phyloP scores from a whole-genome alignment of 1,140 invertebrate genomes.

The Drosophila kepulauana region DNA sequence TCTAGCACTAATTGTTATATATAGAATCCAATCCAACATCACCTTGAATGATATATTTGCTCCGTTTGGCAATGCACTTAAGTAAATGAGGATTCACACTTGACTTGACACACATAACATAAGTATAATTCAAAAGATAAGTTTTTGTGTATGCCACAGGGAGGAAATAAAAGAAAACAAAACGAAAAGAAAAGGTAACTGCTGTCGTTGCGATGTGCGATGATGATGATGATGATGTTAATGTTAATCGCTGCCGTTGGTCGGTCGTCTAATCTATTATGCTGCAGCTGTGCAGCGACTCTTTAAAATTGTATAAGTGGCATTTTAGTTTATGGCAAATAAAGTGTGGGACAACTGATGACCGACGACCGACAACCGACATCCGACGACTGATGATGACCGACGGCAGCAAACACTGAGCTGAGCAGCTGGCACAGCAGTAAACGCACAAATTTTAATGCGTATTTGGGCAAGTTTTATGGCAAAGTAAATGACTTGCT shows the following conservation, averaged over 20 bases:
- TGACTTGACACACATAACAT: not conserved
- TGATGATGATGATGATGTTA: slow-evolving; percentile 2
- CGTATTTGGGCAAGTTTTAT: slow-evolving; percentile 58
- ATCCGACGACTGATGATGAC: not conserved
- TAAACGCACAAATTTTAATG: slow-evolving; percentile 55
- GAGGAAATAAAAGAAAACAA: too few species aligned
- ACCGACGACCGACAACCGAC: not conserved
- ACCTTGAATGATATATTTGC: too few species aligned
- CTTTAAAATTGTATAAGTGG: slow-evolving; percentile 42
- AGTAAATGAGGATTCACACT: not conserved
- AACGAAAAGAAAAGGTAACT: not conserved
- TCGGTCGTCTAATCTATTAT: slow-evolving; percentile 21
- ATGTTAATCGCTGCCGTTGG: slow-evolving; percentile 6
- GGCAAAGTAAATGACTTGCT: slow-evolving; percentile 55
- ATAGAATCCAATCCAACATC: too few species aligned
- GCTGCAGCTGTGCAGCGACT: slow-evolving; percentile 29
- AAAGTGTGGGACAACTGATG: slow-evolving; percentile 7
- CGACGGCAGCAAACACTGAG: slow-evolving; percentile 14
- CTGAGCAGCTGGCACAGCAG: slow-evolving; percentile 44
- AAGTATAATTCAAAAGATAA: not conserved
- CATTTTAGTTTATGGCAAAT: slow-evolving; percentile 51
- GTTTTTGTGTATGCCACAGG: not conserved
- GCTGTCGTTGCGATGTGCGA: not conserved
- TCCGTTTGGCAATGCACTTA: not conserved
- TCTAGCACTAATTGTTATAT: too few species aligned